Evolutionary conservation across 2,113 vertebrate species (phyloP).

Genomic region (Callipepla squamata): DNA sequence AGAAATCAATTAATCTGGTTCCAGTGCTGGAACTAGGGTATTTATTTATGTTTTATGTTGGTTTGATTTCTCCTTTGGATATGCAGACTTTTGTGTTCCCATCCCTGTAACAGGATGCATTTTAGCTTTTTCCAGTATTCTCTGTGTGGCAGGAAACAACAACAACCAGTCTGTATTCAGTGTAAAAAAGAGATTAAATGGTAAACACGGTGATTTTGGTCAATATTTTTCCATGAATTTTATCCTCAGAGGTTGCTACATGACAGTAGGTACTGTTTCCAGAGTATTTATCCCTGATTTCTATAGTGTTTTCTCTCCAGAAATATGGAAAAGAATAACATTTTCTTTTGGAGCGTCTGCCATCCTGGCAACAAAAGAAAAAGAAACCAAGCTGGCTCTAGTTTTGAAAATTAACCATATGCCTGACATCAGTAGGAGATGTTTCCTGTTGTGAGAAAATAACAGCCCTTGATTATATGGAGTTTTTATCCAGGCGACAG

Average conservation of each 20-base stretch:
- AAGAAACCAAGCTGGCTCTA: slow-evolving; percentile 2
- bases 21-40: neutral
- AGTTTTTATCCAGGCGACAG: neutral
- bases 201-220: neutral
- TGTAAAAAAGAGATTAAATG: slow-evolving; percentile 23
- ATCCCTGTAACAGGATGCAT: neutral
- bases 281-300: neutral
- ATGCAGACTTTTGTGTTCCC: neutral
- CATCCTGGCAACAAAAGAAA: neutral
- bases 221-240: neutral
- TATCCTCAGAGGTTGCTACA: neutral
- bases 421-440: slow-evolving; percentile 1
- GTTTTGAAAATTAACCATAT: slow-evolving; percentile 39
- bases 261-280: neutral
- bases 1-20: neutral
- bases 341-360: neutral
- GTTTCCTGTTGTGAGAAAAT: neutral
- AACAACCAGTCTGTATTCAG: neutral
- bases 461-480: slow-evolving; percentile 1
- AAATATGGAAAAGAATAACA: neutral
- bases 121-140: neutral
- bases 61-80: neutral
- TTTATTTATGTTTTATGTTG: neutral
- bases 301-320: neutral
- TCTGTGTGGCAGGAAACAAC: slow-evolving; percentile 8